Conservation (phyloP, 2,113 vertebrate species). For the Pandion haliaetus region DNA sequence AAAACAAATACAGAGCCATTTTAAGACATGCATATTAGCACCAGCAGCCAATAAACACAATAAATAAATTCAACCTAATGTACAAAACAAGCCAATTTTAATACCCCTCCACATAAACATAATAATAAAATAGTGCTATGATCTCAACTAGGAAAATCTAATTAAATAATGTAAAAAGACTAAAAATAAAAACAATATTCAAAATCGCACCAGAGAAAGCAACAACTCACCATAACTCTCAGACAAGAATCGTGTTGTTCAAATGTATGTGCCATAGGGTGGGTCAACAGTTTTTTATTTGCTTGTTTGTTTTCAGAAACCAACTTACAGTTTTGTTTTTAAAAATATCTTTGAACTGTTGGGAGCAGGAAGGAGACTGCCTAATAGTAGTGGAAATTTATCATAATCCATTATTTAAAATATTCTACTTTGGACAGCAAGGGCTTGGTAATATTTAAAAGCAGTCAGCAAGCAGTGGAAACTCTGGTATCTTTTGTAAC, state of each 20-base stretch:
- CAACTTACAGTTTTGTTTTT: slow-evolving; percentile 29
- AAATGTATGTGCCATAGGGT: slow-evolving; percentile 19
- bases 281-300: slow-evolving; percentile 30
- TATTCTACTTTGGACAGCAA: slow-evolving; percentile 72
- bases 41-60: neutral
- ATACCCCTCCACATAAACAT: neutral
- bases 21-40: neutral
- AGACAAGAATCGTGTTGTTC: slow-evolving; percentile 41
- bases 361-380: slow-evolving; percentile 31
- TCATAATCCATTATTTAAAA: slow-evolving; percentile 72
- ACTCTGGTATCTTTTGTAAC: slow-evolving; percentile 84
- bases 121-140: neutral
- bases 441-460: slow-evolving; percentile 75
- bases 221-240: neutral
- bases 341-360: slow-evolving; percentile 34
- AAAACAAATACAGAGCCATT: slow-evolving; percentile 11
- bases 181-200: slow-evolving; percentile 10
- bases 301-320: slow-evolving; percentile 37
- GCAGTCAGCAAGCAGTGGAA: slow-evolving; percentile 76
- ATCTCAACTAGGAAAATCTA: slow-evolving; percentile 19
- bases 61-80: slow-evolving; percentile 15
- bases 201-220: slow-evolving; percentile 2
- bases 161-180: slow-evolving; percentile 31
- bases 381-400: slow-evolving; percentile 66
- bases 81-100: slow-evolving; percentile 26